Evolutionary conservation across 2,113 vertebrate species (phyloP).

Genomic region (Bubalus kerabau): DNA sequence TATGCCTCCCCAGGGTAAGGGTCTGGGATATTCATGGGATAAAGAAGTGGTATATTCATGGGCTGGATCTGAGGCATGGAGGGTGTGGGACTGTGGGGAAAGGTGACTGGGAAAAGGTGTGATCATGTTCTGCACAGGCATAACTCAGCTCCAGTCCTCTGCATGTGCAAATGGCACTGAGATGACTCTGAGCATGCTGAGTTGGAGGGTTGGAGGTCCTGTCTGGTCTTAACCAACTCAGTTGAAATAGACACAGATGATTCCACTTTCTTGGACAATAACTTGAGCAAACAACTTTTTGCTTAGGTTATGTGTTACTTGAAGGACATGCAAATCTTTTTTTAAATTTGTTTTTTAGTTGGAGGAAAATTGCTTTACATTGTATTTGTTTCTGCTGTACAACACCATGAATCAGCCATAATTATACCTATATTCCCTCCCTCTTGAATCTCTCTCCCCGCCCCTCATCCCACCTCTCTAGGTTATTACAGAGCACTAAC

Average conservation of each 20-base stretch:
- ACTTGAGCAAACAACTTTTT: not conserved
- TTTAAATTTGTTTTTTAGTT: not conserved
- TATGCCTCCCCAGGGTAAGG: not conserved
- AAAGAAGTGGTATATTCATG: not conserved
- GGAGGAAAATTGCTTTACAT: not conserved
- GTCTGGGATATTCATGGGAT: not conserved
- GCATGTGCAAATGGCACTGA: not conserved
- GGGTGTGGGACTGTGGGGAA: not conserved
- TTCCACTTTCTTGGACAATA: not conserved
- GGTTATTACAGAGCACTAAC: not conserved
- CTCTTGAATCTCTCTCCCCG: not conserved
- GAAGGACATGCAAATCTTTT: not conserved
- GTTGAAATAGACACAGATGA: not conserved
- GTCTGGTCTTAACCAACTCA: not conserved
- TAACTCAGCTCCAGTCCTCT: not conserved
- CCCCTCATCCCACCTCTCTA: not conserved
- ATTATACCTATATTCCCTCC: not conserved
- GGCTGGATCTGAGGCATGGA: not conserved
- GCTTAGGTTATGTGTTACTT: not conserved
- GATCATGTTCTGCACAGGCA: not conserved
- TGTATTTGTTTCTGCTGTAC: not conserved
- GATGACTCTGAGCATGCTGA: not conserved
- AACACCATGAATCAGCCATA: not conserved
- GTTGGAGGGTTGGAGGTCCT: not conserved
- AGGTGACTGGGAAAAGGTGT: not conserved